phyloP scores from a whole-genome alignment of 2,113 vertebrate species.

The Megaceryle maxima region DNA sequence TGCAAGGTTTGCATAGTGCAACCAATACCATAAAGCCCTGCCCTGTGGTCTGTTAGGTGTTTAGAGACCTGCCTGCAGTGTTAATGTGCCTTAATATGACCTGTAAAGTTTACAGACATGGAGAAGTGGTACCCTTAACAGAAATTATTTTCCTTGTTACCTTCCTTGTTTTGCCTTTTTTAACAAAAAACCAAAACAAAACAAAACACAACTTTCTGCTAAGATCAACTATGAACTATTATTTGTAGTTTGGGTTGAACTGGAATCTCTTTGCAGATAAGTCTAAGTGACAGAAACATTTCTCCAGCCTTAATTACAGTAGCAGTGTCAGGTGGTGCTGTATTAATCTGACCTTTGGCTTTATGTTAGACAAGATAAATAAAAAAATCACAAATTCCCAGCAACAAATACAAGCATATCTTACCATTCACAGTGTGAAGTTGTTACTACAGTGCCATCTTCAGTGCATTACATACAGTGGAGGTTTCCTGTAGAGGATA shows the following conservation, averaged over 20 bases:
- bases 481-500: constrained; percentile 13
- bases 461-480: constrained; percentile 67
- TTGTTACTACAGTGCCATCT: constrained; percentile 78
- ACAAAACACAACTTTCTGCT: background rate
- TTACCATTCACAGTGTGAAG: constrained; percentile 48
- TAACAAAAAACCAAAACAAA: background rate
- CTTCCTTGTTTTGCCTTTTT: background rate
- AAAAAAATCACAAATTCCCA: constrained; percentile 49
- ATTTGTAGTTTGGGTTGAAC: background rate
- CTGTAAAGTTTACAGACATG: background rate
- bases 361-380: background rate
- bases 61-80: background rate
- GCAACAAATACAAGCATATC: constrained; percentile 31
- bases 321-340: background rate
- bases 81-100: background rate
- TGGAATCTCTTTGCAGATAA: constrained; percentile 3
- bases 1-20: background rate
- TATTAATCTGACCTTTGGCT: constrained; percentile 36
- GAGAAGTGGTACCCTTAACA: background rate
- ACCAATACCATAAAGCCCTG: background rate
- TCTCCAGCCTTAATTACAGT: constrained; percentile 26
- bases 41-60: background rate
- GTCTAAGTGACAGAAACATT: constrained; percentile 14
- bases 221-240: background rate
- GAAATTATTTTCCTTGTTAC: background rate